These are phyloP conservation scores for Atrina japonica DNA, from an alignment of 2,888 invertebrate species.

Conservation along the genomic window DNA sequence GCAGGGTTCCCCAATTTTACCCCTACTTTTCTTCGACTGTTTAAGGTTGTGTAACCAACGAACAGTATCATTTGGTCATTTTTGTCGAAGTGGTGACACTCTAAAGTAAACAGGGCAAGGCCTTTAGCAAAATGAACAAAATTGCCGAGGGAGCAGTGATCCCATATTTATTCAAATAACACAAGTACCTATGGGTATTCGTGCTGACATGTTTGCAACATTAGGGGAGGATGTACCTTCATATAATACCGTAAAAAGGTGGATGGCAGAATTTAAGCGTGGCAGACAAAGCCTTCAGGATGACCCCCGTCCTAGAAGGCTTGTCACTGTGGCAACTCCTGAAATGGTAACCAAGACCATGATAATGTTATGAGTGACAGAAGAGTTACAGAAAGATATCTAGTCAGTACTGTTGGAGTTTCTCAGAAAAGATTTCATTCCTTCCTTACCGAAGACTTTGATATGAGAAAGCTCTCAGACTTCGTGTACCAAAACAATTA, in stretches of 20 bases:
- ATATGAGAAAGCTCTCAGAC: slow-evolving; percentile 26
- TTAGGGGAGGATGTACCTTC: slow-evolving; percentile 21
- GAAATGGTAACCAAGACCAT: neutral
- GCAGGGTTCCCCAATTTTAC: no score
- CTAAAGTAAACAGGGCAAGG: no score
- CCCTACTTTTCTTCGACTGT: no score
- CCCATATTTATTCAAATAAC: no score
- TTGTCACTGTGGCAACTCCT: neutral
- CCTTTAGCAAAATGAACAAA: no score
- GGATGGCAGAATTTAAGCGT: slow-evolving; percentile 20
- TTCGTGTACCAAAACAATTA: slow-evolving; percentile 27
- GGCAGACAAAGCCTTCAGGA: slow-evolving; percentile 27
- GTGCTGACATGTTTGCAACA: slow-evolving; percentile 7
- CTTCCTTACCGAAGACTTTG: slow-evolving; percentile 32
- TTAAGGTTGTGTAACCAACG: no score
- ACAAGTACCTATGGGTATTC: neutral
- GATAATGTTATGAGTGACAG: slow-evolving; percentile 23
- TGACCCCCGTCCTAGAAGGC: neutral
- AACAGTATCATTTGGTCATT: neutral
- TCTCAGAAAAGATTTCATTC: slow-evolving; percentile 31
- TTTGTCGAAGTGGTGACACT: neutral
- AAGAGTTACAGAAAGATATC: slow-evolving; percentile 7
- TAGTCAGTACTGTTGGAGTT: slow-evolving; percentile 19
- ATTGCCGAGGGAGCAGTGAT: no score
- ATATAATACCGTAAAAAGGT: slow-evolving; percentile 26